These are phyloP conservation scores for Aphelocoma coerulescens DNA, from an alignment of 2,113 vertebrate genomes.

Conservation along the genomic window DNA sequence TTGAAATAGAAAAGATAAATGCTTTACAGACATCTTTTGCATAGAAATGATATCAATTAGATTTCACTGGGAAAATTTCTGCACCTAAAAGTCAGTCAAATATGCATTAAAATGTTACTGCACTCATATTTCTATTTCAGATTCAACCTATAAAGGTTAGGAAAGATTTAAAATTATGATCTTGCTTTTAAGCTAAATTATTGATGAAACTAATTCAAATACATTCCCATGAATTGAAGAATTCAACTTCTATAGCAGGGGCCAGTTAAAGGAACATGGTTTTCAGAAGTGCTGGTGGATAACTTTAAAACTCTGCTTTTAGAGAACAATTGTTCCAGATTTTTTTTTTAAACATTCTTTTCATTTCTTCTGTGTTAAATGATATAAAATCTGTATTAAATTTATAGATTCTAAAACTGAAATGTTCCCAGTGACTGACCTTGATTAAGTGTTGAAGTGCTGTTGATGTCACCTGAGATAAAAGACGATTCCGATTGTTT, in stretches of 20 bases:
- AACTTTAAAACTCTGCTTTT: slow-evolving; percentile 50
- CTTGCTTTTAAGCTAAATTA: slow-evolving; percentile 63
- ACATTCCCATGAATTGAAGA: slow-evolving; percentile 68
- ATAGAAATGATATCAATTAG: slow-evolving; percentile 63
- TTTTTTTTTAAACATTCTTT: slow-evolving; percentile 43
- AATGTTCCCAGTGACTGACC: slow-evolving; percentile 88
- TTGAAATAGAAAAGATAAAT: slow-evolving; percentile 57
- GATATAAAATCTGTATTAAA: slow-evolving; percentile 45
- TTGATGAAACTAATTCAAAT: slow-evolving; percentile 67
- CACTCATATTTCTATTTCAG: slow-evolving; percentile 55
- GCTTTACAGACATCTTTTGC: slow-evolving; percentile 62
- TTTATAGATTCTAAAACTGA: slow-evolving; percentile 69
- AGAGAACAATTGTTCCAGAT: slow-evolving; percentile 27
- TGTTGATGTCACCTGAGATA: slow-evolving; percentile 99
- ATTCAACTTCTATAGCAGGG: slow-evolving; percentile 69
- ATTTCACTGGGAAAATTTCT: slow-evolving; percentile 66
- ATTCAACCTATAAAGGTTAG: slow-evolving; percentile 57
- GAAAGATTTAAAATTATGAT: slow-evolving; percentile 58
- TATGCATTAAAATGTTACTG: slow-evolving; percentile 61
- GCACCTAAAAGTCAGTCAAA: slow-evolving; percentile 58
- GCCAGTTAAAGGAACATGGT: slow-evolving; percentile 66
- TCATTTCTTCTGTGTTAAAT: slow-evolving; percentile 45
- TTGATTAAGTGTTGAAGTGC: slow-evolving; percentile 99
- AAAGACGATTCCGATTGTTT: slow-evolving; percentile 99
- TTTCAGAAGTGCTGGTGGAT: slow-evolving; percentile 44